Conservation (phyloP, 2,113 vertebrate genomes). For the Piprites chloris region DNA sequence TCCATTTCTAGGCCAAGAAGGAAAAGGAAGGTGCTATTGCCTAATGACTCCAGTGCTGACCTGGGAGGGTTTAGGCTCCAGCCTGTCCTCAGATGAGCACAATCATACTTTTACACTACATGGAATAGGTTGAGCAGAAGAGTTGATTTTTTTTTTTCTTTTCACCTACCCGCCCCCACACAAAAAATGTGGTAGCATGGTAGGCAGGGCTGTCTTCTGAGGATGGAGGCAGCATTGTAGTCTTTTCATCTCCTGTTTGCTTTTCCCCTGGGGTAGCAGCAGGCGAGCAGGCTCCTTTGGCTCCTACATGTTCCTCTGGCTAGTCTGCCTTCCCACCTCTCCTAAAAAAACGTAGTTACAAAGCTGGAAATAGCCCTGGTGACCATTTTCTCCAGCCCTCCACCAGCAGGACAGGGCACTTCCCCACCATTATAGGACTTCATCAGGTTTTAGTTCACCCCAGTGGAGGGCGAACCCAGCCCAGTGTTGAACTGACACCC, state of each 20-base stretch:
- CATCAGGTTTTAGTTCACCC: not conserved
- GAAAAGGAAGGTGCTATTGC: conserved; percentile 7
- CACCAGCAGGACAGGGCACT: not conserved
- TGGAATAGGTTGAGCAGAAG: not conserved
- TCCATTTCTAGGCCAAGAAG: not conserved
- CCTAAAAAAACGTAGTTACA: not conserved
- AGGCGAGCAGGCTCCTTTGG: not conserved
- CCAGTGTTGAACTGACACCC: accelerated
- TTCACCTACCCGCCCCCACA: not conserved
- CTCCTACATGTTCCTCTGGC: not conserved
- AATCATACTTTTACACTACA: not conserved
- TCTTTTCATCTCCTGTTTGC: conserved; percentile 47
- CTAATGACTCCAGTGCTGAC: not conserved
- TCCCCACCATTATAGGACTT: not conserved
- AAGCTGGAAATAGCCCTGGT: not conserved
- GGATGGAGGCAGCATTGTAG: not conserved
- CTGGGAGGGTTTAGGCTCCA: not conserved
- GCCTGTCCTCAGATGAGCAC: conserved; percentile 4
- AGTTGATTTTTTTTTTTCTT: not conserved
- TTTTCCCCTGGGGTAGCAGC: not conserved
- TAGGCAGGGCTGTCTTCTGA: conserved; percentile 39
- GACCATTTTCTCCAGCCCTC: not conserved
- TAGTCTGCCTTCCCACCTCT: not conserved
- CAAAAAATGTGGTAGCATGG: not conserved
- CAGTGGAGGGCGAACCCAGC: not conserved